phyloP scores from a whole-genome alignment of 2,888 invertebrate genomes.

The Parnassius smintheus region DNA sequence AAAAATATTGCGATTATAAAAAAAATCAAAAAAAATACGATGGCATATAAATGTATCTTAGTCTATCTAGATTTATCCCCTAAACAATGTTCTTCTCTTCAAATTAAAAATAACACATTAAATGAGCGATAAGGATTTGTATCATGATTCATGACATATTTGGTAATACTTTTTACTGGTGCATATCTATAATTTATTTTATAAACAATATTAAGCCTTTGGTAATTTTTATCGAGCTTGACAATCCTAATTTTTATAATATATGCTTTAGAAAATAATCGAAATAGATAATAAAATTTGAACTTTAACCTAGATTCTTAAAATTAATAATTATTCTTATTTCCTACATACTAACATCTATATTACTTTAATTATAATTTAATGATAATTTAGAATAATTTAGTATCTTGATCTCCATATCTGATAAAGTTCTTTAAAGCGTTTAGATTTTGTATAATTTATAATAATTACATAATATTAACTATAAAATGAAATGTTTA shows the following conservation, averaged over 20 bases:
- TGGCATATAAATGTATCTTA: too few relatives aligned
- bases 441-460: constrained; percentile 41
- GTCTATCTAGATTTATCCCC: too few relatives aligned
- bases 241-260: neutral
- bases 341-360: constrained; percentile 32
- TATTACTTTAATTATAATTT: constrained; percentile 40
- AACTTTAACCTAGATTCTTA: constrained; percentile 15
- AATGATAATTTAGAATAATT: constrained; percentile 75
- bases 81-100: too few relatives aligned
- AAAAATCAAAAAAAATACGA: too few relatives aligned
- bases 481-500: too few relatives aligned
- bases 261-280: constrained; percentile 30
- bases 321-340: constrained; percentile 26
- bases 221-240: constrained; percentile 4
- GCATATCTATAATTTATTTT: too few relatives aligned
- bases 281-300: constrained; percentile 16
- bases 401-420: constrained; percentile 42
- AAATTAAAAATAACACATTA: too few relatives aligned
- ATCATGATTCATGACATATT: too few relatives aligned
- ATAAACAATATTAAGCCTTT: too few relatives aligned
- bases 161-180: too few relatives aligned
- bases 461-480: neutral
- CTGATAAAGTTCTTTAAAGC: constrained; percentile 68
- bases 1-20: too few relatives aligned
- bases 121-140: too few relatives aligned